These are phyloP conservation scores for Rhinolophus ferrumequinum DNA, from an alignment of 2,113 vertebrate genomes.

Conservation along the genomic window DNA sequence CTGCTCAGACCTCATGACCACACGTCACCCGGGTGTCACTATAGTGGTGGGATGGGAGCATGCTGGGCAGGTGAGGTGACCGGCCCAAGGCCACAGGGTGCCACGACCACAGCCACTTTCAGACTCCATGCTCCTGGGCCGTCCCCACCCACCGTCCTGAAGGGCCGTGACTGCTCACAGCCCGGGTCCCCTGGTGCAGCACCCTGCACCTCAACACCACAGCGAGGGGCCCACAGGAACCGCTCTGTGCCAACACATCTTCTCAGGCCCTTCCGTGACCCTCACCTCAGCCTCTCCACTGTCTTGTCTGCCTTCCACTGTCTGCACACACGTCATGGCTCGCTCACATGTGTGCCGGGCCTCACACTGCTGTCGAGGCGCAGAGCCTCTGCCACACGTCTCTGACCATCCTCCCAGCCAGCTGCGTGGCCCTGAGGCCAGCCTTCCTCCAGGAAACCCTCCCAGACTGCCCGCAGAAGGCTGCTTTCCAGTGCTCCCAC, in stretches of 20 bases:
- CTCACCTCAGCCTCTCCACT: neutral
- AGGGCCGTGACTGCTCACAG: neutral
- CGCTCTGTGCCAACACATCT: neutral
- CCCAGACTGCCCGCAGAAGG: neutral
- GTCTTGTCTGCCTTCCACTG: too few relatives aligned
- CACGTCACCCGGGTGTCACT: neutral
- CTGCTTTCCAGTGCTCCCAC: neutral
- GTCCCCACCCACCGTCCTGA: neutral
- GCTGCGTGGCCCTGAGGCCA: neutral
- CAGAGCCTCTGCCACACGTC: neutral
- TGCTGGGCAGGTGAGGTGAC: neutral
- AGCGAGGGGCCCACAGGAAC: neutral
- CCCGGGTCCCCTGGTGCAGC: neutral
- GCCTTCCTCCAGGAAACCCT: neutral
- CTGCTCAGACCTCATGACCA: neutral
- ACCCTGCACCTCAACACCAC: neutral
- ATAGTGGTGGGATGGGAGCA: neutral
- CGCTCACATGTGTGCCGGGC: accelerated
- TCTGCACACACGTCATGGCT: neutral
- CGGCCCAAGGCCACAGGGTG: neutral
- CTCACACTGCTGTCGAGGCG: neutral
- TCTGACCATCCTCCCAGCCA: neutral
- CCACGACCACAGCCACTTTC: neutral
- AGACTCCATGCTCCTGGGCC: neutral
- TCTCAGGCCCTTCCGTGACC: neutral